phyloP scores from a whole-genome alignment of 2,888 invertebrate genomes.

The Acanthoscelides obtectus region DNA sequence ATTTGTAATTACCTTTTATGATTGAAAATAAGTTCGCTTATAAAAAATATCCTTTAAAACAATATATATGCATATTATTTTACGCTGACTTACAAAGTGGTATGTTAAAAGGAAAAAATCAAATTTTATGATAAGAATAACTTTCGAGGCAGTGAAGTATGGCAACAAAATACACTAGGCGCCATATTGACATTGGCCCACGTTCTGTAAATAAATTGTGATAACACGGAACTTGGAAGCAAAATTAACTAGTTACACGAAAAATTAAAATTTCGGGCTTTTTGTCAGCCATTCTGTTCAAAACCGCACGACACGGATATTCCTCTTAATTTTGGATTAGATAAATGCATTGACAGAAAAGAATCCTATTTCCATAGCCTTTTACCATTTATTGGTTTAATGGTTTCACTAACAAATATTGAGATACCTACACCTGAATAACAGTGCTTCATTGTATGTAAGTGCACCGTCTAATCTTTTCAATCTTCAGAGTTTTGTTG shows the following conservation, averaged over 20 bases:
- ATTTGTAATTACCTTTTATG: neutral
- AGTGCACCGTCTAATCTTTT: no score
- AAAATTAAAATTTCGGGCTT: neutral
- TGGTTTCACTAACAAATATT: no score
- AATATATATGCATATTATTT: neutral
- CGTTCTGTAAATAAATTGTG: neutral
- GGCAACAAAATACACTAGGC: neutral
- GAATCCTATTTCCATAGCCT: neutral
- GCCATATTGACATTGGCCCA: neutral
- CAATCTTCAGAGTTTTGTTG: neutral
- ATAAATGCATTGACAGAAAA: no score
- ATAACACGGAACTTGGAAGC: neutral
- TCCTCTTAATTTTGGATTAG: no score
- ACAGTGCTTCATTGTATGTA: neutral
- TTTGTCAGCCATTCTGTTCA: no score
- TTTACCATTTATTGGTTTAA: neutral
- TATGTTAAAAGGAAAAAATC: neutral
- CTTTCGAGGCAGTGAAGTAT: neutral
- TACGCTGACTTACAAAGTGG: neutral
- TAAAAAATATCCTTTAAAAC: slow-evolving; percentile 4
- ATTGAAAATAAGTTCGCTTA: slow-evolving; percentile 7
- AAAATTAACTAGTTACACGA: neutral
- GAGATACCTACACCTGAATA: neutral
- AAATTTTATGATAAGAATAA: neutral
- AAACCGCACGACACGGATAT: no score